These are phyloP conservation scores for Trachops cirrhosus DNA, from an alignment of 2,797 vertebrate species.

Conservation along the genomic window DNA sequence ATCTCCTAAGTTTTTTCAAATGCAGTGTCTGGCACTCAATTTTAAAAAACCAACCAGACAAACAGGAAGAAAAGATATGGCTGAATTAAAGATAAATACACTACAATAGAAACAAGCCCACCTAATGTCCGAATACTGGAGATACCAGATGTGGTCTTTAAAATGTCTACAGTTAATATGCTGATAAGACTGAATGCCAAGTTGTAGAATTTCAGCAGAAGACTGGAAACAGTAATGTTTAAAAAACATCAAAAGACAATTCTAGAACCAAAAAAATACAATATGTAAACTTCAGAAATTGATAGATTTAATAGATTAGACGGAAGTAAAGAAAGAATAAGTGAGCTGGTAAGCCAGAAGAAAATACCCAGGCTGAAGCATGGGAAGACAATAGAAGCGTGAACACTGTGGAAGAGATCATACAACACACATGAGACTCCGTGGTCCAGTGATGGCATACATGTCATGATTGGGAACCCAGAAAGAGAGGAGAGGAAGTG, in stretches of 20 bases:
- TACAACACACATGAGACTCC: neutral
- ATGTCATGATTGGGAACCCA: neutral
- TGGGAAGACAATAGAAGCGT: neutral
- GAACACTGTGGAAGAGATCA: neutral
- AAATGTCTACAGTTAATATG: neutral
- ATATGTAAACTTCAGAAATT: neutral
- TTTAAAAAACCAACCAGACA: neutral
- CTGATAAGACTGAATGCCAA: neutral
- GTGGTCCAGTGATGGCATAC: neutral
- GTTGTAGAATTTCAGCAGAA: slow-evolving; percentile 2
- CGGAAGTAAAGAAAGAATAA: neutral
- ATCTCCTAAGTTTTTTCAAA: slow-evolving; percentile 20
- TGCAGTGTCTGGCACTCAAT: neutral
- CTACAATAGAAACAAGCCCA: neutral
- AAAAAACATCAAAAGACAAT: neutral
- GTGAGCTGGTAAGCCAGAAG: neutral
- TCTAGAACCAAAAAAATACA: neutral
- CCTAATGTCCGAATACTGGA: neutral
- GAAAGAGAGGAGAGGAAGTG: neutral
- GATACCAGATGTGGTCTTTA: neutral
- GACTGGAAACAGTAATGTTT: neutral
- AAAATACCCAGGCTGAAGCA: neutral
- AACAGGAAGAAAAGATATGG: neutral
- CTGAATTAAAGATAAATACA: neutral
- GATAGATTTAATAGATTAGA: slow-evolving; percentile 10